phyloP scores from a whole-genome alignment of 2,888 invertebrate species.

The Drosophila colorata region DNA sequence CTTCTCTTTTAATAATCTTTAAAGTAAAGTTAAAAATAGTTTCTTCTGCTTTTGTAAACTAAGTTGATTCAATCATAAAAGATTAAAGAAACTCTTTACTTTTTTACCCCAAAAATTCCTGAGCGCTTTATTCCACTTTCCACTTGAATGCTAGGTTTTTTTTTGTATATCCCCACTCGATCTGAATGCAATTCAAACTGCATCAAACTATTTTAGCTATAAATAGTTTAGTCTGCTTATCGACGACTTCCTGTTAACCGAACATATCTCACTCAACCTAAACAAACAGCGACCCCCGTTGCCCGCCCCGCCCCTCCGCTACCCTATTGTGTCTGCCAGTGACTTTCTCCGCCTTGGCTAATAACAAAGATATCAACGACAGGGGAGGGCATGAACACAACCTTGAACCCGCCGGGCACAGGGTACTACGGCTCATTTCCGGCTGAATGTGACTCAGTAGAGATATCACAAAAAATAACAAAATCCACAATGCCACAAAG shows the following conservation, averaged over 20 bases:
- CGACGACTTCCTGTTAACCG: conserved; percentile 47
- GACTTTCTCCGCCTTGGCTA: conserved; percentile 44
- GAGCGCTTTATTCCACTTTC: background rate
- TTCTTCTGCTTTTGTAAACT: background rate
- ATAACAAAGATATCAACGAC: conserved; percentile 73
- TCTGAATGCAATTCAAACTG: conserved; percentile 23
- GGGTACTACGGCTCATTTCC: conserved; percentile 61
- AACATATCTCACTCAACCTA: conserved; percentile 38
- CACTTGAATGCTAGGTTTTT: background rate
- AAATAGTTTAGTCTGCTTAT: conserved; percentile 54
- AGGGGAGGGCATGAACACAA: conserved; percentile 29
- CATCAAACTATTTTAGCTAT: conserved; percentile 35
- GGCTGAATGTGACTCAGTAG: conserved; percentile 54
- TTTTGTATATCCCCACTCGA: background rate
- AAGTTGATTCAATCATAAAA: background rate
- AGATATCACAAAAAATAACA: conserved; percentile 21
- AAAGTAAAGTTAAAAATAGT: background rate
- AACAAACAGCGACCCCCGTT: conserved; percentile 40
- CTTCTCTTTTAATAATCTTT: too few species aligned
- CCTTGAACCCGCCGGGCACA: conserved; percentile 58
- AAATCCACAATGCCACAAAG: conserved; percentile 71
- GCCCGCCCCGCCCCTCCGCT: background rate
- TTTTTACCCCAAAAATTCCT: conserved; percentile 1
- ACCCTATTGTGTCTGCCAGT: conserved; percentile 1
- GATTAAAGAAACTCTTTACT: too few species aligned